Evolutionary conservation across 2,113 vertebrate species (phyloP), one percentile per base, ranked within the genome.

Genomic region (Laticauda laticaudata): DNA sequence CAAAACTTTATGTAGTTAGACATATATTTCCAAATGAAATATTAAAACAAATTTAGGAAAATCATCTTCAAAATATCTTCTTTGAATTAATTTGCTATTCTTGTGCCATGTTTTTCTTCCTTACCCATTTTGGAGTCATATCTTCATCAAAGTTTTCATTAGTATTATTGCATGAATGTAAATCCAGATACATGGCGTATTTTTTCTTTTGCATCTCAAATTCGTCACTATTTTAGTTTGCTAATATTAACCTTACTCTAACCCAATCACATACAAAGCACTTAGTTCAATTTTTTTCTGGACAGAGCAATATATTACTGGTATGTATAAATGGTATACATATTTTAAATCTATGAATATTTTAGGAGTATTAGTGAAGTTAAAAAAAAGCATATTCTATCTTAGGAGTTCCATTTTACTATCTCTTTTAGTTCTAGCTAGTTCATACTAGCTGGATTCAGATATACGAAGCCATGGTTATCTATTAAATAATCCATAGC

Each of bases 21-120:
- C 93, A 93, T 88, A 86, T 64, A 96, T 97, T 94, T 94, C 96
- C 96, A 96, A 95, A 94, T 85, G 81, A 88, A 57, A 5, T 93
- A 88, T 86, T 48, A 90, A 93, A 94, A 95, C 93, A 90, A 94
- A 94, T 92, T 93, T 89, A 94, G 24, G 55, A 15, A 43, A 96
- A 97, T 95, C 90, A 91, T 96, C 91, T 93, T 94, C 96, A 94
- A 94, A 92, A 95, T 96, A 95, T 86, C 51, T 92, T 94, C 87
- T 95, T 97, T 96, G 89, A 88, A 92, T 93, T 97, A 91, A 96
- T 96, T 97, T 96, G 96, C 97, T 96, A 96, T 94, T 48, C 4
- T 55, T 26, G 64, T 24, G 34, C 75, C 3, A n/a, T 87, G 4
- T 7, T 34, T 34, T 3, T 88, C 89, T 95, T 94, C 93, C 96